These are phyloP conservation scores for Callipepla squamata DNA, from an alignment of 2,113 vertebrate species.

Conservation along the genomic window DNA sequence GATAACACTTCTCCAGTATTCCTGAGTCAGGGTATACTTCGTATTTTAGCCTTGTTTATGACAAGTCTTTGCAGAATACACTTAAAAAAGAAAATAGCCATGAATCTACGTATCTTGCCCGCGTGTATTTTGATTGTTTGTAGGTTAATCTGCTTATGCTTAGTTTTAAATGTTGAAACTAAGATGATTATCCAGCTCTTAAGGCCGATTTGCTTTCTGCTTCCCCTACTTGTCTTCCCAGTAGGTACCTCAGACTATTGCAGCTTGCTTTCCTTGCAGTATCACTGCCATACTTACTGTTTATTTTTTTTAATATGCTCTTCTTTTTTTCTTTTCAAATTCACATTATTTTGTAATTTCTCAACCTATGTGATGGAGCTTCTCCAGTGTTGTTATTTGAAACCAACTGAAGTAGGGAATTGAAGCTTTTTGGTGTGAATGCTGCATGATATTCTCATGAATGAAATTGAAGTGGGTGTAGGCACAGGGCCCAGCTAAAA, in stretches of 20 bases:
- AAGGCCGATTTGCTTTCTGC: slow-evolving; percentile 11
- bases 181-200: slow-evolving; percentile 62
- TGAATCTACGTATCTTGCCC: neutral
- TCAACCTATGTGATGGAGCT: neutral
- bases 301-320: neutral
- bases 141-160: slow-evolving; percentile 52
- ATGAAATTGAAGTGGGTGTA: neutral
- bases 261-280: neutral
- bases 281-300: neutral
- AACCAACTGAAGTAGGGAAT: neutral
- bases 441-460: neutral
- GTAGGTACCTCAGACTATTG: neutral
- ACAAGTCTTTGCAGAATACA: neutral
- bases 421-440: neutral
- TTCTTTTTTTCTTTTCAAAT: neutral
- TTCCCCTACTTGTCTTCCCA: neutral
- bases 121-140: neutral
- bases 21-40: neutral
- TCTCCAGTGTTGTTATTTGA: neutral
- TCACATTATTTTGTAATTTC: neutral
- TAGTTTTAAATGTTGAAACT: slow-evolving; percentile 51
- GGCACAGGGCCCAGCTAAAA: neutral
- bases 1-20: neutral
- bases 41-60: neutral
- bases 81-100: neutral